Evolutionary conservation across 2,113 vertebrate genomes (phyloP).

Genomic region (Alethe castanea): DNA sequence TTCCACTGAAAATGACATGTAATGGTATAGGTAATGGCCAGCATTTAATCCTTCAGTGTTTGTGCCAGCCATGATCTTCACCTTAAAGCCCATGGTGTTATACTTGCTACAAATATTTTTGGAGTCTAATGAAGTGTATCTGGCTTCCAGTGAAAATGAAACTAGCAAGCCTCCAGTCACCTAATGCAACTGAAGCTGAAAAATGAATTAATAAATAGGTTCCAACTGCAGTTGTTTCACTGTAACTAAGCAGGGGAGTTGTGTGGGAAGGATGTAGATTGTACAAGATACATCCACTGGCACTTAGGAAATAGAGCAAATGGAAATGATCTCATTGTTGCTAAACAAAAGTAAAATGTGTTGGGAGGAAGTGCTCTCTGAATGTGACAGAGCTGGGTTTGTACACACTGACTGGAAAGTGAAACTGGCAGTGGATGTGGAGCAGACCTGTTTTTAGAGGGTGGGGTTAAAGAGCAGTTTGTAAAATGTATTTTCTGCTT

Average conservation of each 20-base stretch:
- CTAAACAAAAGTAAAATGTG: background rate
- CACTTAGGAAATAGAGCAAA: background rate
- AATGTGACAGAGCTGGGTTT: background rate
- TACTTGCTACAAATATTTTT: background rate
- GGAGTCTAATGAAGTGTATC: background rate
- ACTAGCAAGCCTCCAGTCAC: background rate
- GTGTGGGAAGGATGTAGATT: background rate
- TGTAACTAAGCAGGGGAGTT: background rate
- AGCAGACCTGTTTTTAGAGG: background rate
- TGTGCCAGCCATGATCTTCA: background rate
- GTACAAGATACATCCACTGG: background rate
- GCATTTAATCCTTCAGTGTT: background rate
- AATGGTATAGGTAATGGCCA: background rate
- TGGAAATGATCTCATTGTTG: background rate
- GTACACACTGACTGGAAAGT: background rate
- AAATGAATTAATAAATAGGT: background rate
- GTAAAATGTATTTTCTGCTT: constrained; percentile 15
- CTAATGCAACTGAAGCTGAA: background rate
- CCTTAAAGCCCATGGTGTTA: background rate
- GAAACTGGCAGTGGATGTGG: background rate
- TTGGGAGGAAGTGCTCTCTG: background rate
- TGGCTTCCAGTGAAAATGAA: background rate
- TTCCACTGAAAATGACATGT: background rate
- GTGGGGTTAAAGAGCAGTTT: background rate
- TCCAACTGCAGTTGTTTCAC: background rate